Conservation (phyloP, 2,797 vertebrate genomes). For the Ctenosaura bakeri region DNA sequence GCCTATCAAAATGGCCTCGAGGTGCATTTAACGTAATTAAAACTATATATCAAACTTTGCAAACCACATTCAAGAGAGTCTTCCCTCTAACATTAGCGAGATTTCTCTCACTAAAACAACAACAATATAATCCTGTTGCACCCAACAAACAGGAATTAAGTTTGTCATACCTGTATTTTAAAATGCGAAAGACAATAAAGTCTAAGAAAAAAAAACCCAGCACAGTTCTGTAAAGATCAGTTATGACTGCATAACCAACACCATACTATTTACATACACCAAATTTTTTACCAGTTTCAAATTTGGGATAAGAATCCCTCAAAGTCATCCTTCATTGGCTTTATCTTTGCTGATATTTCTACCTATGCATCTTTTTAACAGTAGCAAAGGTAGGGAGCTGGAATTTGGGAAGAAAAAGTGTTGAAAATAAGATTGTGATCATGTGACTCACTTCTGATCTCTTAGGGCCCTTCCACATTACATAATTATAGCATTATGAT, state of each 20-base stretch:
- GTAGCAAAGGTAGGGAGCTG: background rate
- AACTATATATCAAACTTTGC: slow-evolving; percentile 38
- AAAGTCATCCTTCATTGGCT: background rate
- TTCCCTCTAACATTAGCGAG: slow-evolving; percentile 5
- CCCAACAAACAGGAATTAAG: slow-evolving; percentile 16
- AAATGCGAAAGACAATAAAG: background rate
- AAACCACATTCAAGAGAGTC: slow-evolving; percentile 15
- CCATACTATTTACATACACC: background rate
- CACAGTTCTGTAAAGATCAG: background rate
- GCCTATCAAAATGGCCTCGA: slow-evolving; percentile 12
- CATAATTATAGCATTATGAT: no score
- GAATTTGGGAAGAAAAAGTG: background rate
- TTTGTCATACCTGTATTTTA: background rate
- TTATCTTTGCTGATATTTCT: background rate
- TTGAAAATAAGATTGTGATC: background rate
- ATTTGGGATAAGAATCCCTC: background rate
- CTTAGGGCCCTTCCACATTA: no score
- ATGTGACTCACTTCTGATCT: background rate
- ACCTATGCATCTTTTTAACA: background rate
- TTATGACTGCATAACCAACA: background rate
- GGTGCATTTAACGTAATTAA: slow-evolving; percentile 46
- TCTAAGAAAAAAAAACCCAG: background rate
- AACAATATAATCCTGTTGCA: slow-evolving; percentile 2
- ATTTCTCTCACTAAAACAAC: background rate
- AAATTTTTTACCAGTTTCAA: background rate